Evolutionary conservation across 2,888 invertebrate species (phyloP).

Genomic region (Adela reaumurella): DNA sequence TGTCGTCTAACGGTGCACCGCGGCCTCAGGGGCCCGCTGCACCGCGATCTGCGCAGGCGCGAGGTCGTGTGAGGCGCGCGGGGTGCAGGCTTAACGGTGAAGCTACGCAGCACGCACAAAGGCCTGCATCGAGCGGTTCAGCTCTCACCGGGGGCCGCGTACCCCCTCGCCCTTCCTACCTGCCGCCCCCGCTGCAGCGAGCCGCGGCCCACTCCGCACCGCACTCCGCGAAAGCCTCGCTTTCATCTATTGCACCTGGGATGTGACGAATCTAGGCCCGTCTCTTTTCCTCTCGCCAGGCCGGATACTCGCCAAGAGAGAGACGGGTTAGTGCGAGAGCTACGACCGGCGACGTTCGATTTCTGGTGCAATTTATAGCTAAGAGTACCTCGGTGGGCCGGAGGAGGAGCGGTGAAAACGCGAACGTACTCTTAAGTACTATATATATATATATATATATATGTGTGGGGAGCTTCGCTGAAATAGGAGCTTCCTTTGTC

Average conservation of each 20-base stretch:
- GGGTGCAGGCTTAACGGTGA: conserved; percentile 16
- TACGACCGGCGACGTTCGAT: background rate
- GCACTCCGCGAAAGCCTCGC: background rate
- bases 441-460: no score
- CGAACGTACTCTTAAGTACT: no score
- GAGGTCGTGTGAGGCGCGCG: background rate
- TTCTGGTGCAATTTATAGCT: background rate
- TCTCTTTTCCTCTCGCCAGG: background rate
- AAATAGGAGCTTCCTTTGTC: no score
- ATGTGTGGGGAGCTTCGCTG: no score
- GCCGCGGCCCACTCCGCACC: background rate
- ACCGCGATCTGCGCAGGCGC: background rate
- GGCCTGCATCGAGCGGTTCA: conserved; percentile 28
- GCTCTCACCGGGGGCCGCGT: conserved; percentile 1
- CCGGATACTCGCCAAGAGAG: no score
- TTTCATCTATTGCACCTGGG: background rate
- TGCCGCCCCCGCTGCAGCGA: background rate
- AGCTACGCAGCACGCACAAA: conserved; percentile 19
- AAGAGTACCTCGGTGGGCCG: no score
- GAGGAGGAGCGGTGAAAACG: no score
- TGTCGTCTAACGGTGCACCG: no score
- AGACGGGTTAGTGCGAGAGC: background rate
- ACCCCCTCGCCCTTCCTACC: background rate
- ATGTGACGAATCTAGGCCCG: background rate
- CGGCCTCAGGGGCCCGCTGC: no score